Base-by-base conservation (phyloP, 2,888 invertebrate species). In the Trichopoda pennipes region DNA sequence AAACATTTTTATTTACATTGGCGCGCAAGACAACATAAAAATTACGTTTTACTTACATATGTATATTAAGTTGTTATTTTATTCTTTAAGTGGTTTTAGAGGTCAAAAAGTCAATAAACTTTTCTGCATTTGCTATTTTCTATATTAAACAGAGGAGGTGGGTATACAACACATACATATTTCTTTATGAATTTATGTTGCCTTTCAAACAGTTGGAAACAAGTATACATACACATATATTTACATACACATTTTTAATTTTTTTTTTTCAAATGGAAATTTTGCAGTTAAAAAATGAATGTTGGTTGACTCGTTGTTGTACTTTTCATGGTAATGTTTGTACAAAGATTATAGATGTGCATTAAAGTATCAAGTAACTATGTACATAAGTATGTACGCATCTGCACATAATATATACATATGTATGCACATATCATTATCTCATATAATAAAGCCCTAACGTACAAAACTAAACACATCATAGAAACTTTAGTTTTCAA, bases 21-120 rank as follows among this genome's bases (percentile, higher is more conserved):
- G 47, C 23, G 47, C 23, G 49, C 51, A 51, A 51, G 16, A 14
- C 23, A 51, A 49, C 16, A 53, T 38, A 12, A 51, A 42, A 28
- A 72, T 38, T 61, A 72, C 23, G 49, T 70, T 49, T 51, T 38
- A 28, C 23, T 38, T 35, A 7, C 12, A 51, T n/a, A n/a, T n/a
- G n/a, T n/a, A n/a, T n/a, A n/a, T 55, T n/a, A 16, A 8, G n/a
- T 19, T 19, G 42, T 38, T 56, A 19, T 44, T 51, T 49, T 51
- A 32, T 61, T 77, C 23, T 60, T 68, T 66, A 47, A 74, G 64
- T 74, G 61, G 64, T 76, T 79, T 82, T 82, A 76, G 82, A 82
- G 82, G 82, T 82, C 82, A 82, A 82, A 76, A 79, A 75, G 82
- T 82, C 82, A 82, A 82, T 79, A 79, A 82, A 79, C 82, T 82